Percentiles rank a stretch among this genome's conserved stretches.
Evolutionary conservation across 2,113 vertebrate species (phyloP).

Genomic region (Neoarius graeffei): DNA sequence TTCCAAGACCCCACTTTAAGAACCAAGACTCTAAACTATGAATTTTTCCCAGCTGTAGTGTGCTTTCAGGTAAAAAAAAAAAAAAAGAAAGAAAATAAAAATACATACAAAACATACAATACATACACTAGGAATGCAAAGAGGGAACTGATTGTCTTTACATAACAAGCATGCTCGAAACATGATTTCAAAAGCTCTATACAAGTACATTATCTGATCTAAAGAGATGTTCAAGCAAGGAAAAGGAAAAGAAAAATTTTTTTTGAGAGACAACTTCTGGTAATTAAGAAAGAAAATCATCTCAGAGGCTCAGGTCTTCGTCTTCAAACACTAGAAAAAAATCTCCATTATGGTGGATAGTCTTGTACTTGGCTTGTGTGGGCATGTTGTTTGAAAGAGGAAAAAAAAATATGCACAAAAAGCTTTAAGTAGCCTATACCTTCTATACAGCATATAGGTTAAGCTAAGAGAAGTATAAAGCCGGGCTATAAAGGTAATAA

Average conservation of each 20-base stretch:
- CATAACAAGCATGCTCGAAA: conserved; percentile 51
- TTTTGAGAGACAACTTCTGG: conserved; percentile 14
- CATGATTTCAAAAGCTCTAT: conserved; percentile 35
- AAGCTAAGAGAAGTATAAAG: conserved; percentile 20
- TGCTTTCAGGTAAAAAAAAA: conserved; percentile 3
- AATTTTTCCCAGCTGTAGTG: background rate
- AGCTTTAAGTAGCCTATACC: background rate
- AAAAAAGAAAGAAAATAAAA: background rate
- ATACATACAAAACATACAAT: background rate
- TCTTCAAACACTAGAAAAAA: background rate
- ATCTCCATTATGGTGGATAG: background rate
- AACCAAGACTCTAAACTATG: background rate
- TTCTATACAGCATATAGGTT: background rate
- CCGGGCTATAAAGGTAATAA: background rate
- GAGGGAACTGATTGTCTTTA: conserved; percentile 46
- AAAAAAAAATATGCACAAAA: background rate
- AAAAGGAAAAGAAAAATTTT: background rate
- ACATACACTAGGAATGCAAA: conserved; percentile 8
- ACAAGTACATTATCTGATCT: conserved; percentile 21
- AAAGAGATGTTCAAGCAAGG: conserved; percentile 6
- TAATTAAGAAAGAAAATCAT: conserved; percentile 13
- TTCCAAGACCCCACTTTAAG: background rate
- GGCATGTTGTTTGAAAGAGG: background rate
- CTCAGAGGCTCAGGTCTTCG: background rate
- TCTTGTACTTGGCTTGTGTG: background rate